phyloP scores from a whole-genome alignment of 2,797 vertebrate genomes.

The Anguilla obscura region DNA sequence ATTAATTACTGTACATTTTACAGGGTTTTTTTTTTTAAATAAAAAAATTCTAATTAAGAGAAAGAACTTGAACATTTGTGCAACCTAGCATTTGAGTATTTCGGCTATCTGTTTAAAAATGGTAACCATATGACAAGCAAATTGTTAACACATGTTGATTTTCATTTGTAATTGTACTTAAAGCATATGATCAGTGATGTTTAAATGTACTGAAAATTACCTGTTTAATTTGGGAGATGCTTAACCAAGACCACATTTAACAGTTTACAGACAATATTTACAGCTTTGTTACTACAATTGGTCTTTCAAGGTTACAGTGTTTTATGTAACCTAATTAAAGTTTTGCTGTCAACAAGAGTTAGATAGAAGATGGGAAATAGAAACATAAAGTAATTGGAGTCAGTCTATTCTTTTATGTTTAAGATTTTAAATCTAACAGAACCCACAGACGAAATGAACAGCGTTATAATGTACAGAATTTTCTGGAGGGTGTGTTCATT shows the following conservation, averaged over 20 bases:
- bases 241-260: neutral
- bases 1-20: neutral
- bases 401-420: neutral
- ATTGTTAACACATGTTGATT: neutral
- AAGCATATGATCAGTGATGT: neutral
- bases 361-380: too few species aligned
- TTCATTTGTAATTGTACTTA: neutral
- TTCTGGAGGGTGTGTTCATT: neutral
- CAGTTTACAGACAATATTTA: neutral
- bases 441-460: neutral
- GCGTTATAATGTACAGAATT: neutral
- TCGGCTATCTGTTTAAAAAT: neutral
- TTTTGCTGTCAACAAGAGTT: neutral
- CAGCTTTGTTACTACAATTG: neutral
- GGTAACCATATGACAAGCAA: neutral
- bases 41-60: neutral
- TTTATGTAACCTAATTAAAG: neutral
- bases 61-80: neutral
- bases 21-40: too few species aligned
- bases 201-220: neutral
- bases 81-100: neutral
- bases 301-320: neutral
- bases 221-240: neutral
- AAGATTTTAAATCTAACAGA: neutral
- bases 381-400: neutral